Base-by-base conservation (phyloP, 37 sponge, comb jelly and placozoan species). In the Theonella swinhoei region DNA sequence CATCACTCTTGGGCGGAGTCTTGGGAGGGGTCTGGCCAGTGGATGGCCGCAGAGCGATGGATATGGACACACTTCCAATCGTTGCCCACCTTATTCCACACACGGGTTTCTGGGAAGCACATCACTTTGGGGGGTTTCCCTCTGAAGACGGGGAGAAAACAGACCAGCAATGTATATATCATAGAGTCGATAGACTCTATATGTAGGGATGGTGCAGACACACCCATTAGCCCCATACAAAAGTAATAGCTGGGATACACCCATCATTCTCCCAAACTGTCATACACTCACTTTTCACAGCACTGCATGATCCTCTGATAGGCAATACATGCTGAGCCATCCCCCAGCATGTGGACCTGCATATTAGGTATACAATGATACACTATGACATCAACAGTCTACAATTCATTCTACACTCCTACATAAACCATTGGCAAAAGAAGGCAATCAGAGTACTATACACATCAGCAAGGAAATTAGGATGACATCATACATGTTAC, bases 61-160 rank as follows among this genome's bases (percentile, higher is more conserved):
- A 84, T 72, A 64, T 97, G 98, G 39, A 94, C 74, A 85, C 92
- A 90, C 42, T 89, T 92, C 98, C 98, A 97, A 23, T 82, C 81
- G 1, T 39, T 69, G 75, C 70, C 82, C 39, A 75, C 79, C 47
- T 90, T 83, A 79, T 97, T 72, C 98, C 98, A 97, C 29, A 97
- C 87, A 26, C 98, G 43, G 32, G 93, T 97, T 70, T 97, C 98
- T 17, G 84, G 90, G 63, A 84, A 66, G 41, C 62, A 69, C 42
- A 76, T 37, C 5, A 77, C 77, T 35, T 85, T 25, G 30, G 75
- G 25, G 22, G 11, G 66, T 0, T 88, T 88, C 0, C 75, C 76
- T 28, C 91, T 87, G 62, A 0, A 39, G 14, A 0, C 40, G 61
- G 59, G 42, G 39, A 33, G n/a, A 39, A 14, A 54, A 40, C 1